These are phyloP conservation scores for Cryptoprocta ferox DNA, from an alignment of 2,797 vertebrate genomes.

Conservation along the genomic window DNA sequence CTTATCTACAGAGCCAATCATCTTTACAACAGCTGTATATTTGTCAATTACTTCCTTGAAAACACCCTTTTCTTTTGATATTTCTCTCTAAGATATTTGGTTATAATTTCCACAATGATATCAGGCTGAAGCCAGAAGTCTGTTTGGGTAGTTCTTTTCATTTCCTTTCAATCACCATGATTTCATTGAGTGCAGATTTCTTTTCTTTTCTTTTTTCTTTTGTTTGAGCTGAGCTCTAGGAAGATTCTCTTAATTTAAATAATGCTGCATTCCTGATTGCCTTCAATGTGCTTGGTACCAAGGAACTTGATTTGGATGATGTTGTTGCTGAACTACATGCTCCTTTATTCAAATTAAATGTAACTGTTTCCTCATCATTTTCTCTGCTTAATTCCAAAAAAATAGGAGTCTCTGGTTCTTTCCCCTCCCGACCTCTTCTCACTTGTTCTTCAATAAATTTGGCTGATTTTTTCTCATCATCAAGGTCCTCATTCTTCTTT, in stretches of 20 bases:
- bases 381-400: conserved; percentile 96
- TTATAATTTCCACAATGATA: conserved; percentile 96
- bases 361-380: conserved; percentile 96
- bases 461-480: conserved; percentile 96
- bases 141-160: too few relatives aligned
- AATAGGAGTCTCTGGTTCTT: conserved; percentile 91
- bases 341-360: conserved; percentile 93
- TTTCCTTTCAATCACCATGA: too few relatives aligned
- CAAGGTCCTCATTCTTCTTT: conserved; percentile 98
- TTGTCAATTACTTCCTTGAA: conserved; percentile 95
- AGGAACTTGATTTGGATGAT: conserved; percentile 92
- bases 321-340: conserved; percentile 86
- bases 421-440: conserved; percentile 91
- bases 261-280: too few relatives aligned
- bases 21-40: conserved; percentile 95
- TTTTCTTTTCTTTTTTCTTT: too few relatives aligned
- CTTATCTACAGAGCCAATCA: conserved; percentile 96
- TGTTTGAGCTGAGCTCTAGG: too few relatives aligned
- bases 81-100: conserved; percentile 96
- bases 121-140: conserved; percentile 67
- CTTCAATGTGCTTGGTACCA: conserved; percentile 82
- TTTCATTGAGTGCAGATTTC: too few relatives aligned
- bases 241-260: too few relatives aligned
- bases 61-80: conserved; percentile 96
- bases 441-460: conserved; percentile 98